These are phyloP conservation scores for Acromyrmex charruanus DNA, from an alignment of 1,140 invertebrate species.

Conservation along the genomic window DNA sequence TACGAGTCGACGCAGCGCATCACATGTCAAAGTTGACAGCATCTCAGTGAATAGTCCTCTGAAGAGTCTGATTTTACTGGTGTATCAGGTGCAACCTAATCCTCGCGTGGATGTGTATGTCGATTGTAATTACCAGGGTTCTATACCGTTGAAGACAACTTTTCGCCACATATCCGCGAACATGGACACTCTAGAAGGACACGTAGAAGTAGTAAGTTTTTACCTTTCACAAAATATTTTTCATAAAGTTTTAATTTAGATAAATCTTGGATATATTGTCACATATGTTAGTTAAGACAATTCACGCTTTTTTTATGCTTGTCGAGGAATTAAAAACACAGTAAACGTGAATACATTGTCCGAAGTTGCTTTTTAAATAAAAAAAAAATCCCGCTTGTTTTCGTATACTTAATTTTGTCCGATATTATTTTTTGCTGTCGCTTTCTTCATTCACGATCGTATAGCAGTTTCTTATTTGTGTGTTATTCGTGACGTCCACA, in stretches of 20 bases:
- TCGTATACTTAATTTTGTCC: not conserved
- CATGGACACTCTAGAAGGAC: constrained; percentile 32
- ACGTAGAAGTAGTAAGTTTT: constrained; percentile 79
- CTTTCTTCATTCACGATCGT: constrained; percentile 12
- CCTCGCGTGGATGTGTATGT: constrained; percentile 87
- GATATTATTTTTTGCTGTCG: not conserved
- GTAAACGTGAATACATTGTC: not conserved
- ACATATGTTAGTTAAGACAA: not conserved
- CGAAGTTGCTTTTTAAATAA: not conserved
- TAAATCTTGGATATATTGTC: not conserved
- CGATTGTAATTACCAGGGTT: constrained; percentile 88
- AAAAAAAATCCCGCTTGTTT: not conserved
- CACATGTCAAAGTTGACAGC: constrained; percentile 87
- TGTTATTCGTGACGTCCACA: constrained; percentile 65
- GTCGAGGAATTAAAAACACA: not conserved
- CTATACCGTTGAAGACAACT: constrained; percentile 85
- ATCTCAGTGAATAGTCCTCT: constrained; percentile 85
- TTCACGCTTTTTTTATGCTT: not conserved
- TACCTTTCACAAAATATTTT: not conserved
- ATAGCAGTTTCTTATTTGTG: constrained; percentile 58
- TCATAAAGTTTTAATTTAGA: no score
- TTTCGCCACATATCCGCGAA: constrained; percentile 85
- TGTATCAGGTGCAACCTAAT: constrained; percentile 87
- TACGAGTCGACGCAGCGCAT: constrained; percentile 79
- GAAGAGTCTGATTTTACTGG: constrained; percentile 86